These are phyloP conservation scores for Martes martes DNA, from an alignment of 2,113 vertebrate genomes.

Conservation along the genomic window DNA sequence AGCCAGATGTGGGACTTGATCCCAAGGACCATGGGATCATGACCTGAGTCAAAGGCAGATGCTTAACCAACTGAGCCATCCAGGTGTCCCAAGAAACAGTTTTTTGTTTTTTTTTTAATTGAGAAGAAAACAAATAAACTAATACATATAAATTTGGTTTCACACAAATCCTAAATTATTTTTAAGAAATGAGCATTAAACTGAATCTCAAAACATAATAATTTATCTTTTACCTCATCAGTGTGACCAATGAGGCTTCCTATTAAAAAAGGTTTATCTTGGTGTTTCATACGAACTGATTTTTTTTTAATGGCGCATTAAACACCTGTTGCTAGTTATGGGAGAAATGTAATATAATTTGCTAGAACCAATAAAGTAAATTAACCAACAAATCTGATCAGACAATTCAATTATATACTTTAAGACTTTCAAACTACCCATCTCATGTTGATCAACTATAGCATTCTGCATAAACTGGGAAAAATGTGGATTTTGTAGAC, in stretches of 20 bases:
- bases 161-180: not conserved
- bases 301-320: not conserved
- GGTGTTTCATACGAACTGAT: not conserved
- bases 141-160: not conserved
- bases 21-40: not conserved
- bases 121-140: not conserved
- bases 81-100: not conserved
- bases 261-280: not conserved
- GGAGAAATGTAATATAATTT: not conserved
- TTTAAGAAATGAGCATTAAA: not conserved
- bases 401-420: not conserved
- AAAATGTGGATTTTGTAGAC: not conserved
- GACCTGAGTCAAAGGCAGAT: not conserved
- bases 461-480: not conserved
- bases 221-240: not conserved
- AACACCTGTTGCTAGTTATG: not conserved
- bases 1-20: not conserved
- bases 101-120: not conserved
- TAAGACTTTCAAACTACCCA: not conserved
- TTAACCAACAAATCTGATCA: not conserved
- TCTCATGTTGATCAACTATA: not conserved
- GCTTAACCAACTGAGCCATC: not conserved
- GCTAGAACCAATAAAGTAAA: not conserved
- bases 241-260: not conserved
- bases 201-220: not conserved